phyloP scores from a whole-genome alignment of 2,888 invertebrate species.

The Anthrax anthrax region DNA sequence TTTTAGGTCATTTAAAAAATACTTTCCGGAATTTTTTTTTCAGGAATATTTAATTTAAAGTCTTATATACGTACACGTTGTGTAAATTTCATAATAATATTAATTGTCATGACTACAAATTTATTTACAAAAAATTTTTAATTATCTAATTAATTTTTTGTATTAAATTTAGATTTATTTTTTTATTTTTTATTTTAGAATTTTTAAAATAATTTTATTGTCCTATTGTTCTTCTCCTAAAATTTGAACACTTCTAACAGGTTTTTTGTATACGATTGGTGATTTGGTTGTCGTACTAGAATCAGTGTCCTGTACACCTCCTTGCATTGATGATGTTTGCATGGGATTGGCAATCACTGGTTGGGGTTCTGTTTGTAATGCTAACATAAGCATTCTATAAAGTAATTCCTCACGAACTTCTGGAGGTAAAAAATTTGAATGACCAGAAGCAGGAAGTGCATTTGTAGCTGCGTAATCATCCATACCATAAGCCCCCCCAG shows the following conservation, averaged over 20 bases:
- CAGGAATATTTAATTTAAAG: too few relatives aligned
- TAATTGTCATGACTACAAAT: not conserved
- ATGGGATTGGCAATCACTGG: conserved; percentile 14
- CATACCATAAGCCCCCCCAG: conserved; percentile 31
- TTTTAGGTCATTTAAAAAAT: too few relatives aligned
- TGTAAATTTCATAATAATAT: too few relatives aligned
- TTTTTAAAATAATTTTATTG: not conserved
- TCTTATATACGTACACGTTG: too few relatives aligned
- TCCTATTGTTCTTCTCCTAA: conserved; percentile 42
- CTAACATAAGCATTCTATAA: conserved; percentile 55
- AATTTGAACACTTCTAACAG: conserved; percentile 57
- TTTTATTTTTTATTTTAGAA: not conserved
- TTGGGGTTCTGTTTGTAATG: conserved; percentile 53
- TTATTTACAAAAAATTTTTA: not conserved
- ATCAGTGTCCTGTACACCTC: conserved; percentile 19
- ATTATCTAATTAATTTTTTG: not conserved
- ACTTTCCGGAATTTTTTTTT: too few relatives aligned
- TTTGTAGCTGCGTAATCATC: conserved; percentile 12
- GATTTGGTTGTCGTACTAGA: conserved; percentile 36
- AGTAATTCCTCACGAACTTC: conserved; percentile 57
- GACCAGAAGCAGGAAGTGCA: conserved; percentile 9
- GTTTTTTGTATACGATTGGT: conserved; percentile 38
- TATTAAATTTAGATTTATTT: not conserved
- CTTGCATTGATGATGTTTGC: not conserved
- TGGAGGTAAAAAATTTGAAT: conserved; percentile 41